phyloP scores from a whole-genome alignment of 1,140 invertebrate species.

The Maniola jurtina region DNA sequence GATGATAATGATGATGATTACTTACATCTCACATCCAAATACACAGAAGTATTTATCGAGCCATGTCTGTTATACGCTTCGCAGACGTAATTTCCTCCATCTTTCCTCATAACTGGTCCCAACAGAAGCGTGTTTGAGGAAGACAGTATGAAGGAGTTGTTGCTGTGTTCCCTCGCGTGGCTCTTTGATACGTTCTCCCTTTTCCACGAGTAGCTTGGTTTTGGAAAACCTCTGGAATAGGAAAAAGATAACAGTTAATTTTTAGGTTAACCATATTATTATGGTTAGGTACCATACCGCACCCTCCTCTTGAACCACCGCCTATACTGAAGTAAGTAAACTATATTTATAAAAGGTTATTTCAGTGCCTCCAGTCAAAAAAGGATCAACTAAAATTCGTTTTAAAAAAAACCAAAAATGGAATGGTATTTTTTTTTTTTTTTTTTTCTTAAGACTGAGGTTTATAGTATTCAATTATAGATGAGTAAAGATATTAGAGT shows the following conservation, averaged over 20 bases:
- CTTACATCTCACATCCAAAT: conserved; percentile 91
- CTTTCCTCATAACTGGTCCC: conserved; percentile 79
- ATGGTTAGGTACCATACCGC: no score
- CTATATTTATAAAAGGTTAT: no score
- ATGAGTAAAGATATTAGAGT: not conserved
- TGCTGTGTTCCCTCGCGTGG: conserved; percentile 38
- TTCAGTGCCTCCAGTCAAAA: no score
- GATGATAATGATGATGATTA: conserved; percentile 35
- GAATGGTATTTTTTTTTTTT: no score
- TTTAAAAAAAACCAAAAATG: no score
- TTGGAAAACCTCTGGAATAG: conserved; percentile 59
- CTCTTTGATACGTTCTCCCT: conserved; percentile 75
- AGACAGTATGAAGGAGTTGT: conserved; percentile 45
- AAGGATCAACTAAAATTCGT: no score
- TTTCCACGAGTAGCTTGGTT: conserved; percentile 84
- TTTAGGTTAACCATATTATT: no score
- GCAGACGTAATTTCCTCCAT: conserved; percentile 87
- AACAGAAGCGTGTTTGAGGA: conserved; percentile 53
- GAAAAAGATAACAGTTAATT: not conserved
- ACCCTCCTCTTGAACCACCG: no score
- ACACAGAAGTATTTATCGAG: conserved; percentile 80
- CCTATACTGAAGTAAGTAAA: no score
- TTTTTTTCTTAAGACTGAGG: no score
- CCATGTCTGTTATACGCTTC: conserved; percentile 89
- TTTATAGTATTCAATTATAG: not conserved